Base-by-base conservation (phyloP, 2,797 vertebrate species). In the Leuciscus waleckii region DNA sequence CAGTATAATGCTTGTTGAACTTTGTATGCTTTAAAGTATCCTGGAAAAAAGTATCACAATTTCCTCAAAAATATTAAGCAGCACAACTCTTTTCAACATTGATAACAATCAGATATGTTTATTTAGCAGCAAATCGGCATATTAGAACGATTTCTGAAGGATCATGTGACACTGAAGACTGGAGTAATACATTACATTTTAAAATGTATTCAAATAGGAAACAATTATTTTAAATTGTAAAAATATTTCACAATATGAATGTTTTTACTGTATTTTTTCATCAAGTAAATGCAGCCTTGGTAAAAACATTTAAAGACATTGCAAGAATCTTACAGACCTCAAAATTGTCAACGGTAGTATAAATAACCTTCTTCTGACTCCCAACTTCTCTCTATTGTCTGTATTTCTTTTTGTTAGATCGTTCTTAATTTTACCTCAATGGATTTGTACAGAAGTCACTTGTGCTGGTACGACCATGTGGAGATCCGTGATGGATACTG, bases 401-500 rank as follows among this genome's bases (percentile, higher is more conserved):
- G 19, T 76, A 17, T 13, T 54, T 37, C 5, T 14, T 56, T 76
- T 69, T 70, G 49, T 85, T 89, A 99, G 98, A 99, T 99, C 93
- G 97, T 98, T 88, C 94, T 99, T 93, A 99, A 99, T 93, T 99
- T 99, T 95, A 99, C 98, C 3, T 97, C 97, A 92, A 94, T 99
- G 98, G 98, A 99, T 92, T 90, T 99, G 87, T 99, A 99, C 95
- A 97, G 98, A 90, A 99, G 98, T 91, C 97, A 98, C 81, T 92
- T 99, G 81, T 99, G 98, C 94, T 99, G 98, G 98, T 99, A 99
- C 3, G 98, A 99, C 93, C 98, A 99, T 7, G 97, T 99, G 91
- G 98, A 99, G 94, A 97, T 99, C 90, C 94, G 98, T 80, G 98
- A 99, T 63, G 98, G 98, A 89, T 99, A 98, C 94, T 99, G 97